Base-by-base conservation (phyloP, 2,797 vertebrate species). In the Eutrigla gurnardus region DNA sequence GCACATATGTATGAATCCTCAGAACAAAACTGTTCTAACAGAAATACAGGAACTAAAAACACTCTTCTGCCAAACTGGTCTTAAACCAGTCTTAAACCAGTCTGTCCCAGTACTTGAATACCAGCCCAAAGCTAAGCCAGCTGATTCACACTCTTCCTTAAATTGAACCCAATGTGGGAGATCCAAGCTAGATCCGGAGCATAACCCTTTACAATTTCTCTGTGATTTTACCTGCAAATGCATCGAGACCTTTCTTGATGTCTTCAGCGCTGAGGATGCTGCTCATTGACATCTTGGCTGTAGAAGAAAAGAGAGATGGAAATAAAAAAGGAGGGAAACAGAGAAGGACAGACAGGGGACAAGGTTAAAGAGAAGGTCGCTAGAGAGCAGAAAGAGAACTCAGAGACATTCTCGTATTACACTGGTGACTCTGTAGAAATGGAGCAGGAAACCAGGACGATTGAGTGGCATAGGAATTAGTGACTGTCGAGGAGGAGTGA, bases 181-280 rank as follows among this genome's bases (percentile, higher is more conserved):
- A 50, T 50, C 49, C 2, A 2, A 25, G 25, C 25, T 2, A 25
- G 25, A 25, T 25, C 25, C 25, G 2, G 25, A 25, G 25, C 25
- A 25, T 25, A 1, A 25, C 25, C 25, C 25, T 25, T 25, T 1
- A 25, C 25, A 25, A 25, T 25, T 25, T 25, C 25, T 25, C 25
- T 25, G 25, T n/a, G 3, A 3, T 93, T 25, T 95, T 93, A 98
- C 98, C 97, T 94, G 95, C 89, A 92, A 96, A 98, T 90, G 96
- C 95, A 84, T 94, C 96, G 67, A 99, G 89, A 70, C 97, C 97
- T 93, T 97, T 97, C 95, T 96, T 96, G 95, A 99, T 98, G 93
- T 98, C 96, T 72, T 96, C 97, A 71, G 92, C 85, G 86, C 82
- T 94, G 92, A 99, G 97, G 91, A 99, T 94, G 90, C 96, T 96